These are phyloP conservation scores for Brachyhypopomus occidentalis DNA, from an alignment of 2,113 vertebrate species.

Conservation along the genomic window DNA sequence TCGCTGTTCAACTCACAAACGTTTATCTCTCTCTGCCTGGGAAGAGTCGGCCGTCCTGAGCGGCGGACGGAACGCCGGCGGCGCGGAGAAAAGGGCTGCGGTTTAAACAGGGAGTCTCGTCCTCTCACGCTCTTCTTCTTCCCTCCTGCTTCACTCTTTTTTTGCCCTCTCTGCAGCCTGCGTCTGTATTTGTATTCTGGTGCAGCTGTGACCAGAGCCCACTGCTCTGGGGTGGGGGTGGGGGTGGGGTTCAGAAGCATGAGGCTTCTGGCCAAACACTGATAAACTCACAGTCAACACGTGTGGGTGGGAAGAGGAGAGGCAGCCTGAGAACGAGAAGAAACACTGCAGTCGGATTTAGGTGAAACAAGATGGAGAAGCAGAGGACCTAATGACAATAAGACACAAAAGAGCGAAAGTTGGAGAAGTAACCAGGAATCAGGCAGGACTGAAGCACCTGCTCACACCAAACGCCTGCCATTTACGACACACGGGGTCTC, in stretches of 20 bases:
- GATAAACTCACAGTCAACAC: slow-evolving; percentile 61
- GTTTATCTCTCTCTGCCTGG: slow-evolving; percentile 46
- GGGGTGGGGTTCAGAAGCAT: slow-evolving; percentile 9
- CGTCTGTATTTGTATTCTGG: slow-evolving; percentile 43
- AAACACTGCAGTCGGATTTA: too few species aligned
- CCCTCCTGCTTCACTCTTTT: background rate
- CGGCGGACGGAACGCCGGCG: background rate
- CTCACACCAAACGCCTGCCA: too few species aligned
- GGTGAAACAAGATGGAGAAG: too few species aligned
- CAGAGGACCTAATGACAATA: too few species aligned
- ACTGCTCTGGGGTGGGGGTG: slow-evolving; percentile 1
- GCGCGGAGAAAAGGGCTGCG: background rate
- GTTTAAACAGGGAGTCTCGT: slow-evolving; percentile 1
- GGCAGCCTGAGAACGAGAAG: too few species aligned
- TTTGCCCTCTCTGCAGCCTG: background rate
- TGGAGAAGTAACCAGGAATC: too few species aligned
- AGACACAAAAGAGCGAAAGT: too few species aligned
- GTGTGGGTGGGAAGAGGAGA: background rate
- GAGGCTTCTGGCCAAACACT: slow-evolving; percentile 61
- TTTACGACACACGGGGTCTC: too few species aligned
- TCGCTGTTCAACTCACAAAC: slow-evolving; percentile 41
- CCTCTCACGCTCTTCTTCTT: background rate
- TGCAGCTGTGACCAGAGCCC: slow-evolving; percentile 26
- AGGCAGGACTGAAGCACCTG: too few species aligned
- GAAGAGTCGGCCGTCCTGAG: slow-evolving; percentile 36